Conservation (phyloP, 2,797 vertebrate genomes). For the Molossus molossus region DNA sequence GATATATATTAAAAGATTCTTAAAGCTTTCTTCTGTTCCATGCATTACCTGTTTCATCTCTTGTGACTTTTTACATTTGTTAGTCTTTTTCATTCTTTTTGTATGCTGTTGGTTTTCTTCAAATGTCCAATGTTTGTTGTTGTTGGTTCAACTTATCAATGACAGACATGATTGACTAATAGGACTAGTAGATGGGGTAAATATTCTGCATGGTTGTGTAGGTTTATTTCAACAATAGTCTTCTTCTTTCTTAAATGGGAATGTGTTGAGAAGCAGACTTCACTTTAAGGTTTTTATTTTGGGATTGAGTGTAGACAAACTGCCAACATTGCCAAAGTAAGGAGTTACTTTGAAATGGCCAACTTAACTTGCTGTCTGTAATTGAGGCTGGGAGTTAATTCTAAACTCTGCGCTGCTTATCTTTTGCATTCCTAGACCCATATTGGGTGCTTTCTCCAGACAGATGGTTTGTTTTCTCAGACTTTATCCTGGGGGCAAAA, state of each 20-base stretch:
- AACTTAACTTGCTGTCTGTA: background rate
- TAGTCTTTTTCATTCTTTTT: background rate
- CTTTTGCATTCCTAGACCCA: background rate
- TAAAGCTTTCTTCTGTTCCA: background rate
- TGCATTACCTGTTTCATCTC: background rate
- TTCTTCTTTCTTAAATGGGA: background rate
- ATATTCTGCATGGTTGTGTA: background rate
- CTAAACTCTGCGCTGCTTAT: background rate
- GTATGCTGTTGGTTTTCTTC: constrained; percentile 23
- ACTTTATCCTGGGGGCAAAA: constrained; percentile 56
- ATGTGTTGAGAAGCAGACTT: background rate
- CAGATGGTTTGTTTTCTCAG: constrained; percentile 53
- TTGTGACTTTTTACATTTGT: background rate
- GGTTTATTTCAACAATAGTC: background rate
- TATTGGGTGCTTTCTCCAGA: background rate
- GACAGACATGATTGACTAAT: background rate
- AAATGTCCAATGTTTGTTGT: background rate
- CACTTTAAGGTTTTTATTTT: background rate
- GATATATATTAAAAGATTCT: background rate
- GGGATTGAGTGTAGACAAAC: too few species aligned
- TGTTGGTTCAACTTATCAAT: background rate
- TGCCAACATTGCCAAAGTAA: background rate
- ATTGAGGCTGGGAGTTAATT: background rate
- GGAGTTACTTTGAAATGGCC: background rate
- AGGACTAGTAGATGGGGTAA: background rate